Conservation (phyloP, 2,113 vertebrate genomes). For the Dasyprocta punctata region DNA sequence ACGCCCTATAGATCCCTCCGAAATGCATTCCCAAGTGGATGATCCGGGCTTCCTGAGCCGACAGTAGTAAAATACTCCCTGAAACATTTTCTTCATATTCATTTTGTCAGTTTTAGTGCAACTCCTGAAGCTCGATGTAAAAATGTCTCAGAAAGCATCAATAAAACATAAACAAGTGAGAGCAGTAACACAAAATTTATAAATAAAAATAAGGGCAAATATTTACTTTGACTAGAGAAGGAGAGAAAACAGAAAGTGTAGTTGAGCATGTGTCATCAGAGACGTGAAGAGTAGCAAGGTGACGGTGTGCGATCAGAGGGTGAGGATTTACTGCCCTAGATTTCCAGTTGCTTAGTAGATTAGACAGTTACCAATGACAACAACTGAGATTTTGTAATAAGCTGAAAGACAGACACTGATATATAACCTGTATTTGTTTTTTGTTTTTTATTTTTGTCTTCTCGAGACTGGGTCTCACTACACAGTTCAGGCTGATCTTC, state of each 20-base stretch:
- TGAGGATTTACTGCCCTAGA: accelerated
- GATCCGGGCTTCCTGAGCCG: neutral
- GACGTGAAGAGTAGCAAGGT: accelerated
- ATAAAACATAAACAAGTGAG: neutral
- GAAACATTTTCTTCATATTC: neutral
- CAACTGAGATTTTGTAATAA: neutral
- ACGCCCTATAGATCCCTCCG: neutral
- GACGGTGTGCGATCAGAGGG: accelerated
- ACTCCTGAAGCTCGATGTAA: neutral
- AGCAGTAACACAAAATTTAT: neutral
- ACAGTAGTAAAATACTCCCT: neutral
- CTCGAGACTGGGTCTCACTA: too few relatives aligned
- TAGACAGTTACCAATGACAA: too few relatives aligned
- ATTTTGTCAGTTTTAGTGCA: neutral
- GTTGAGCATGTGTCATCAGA: accelerated
- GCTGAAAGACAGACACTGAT: accelerated
- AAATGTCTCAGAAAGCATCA: neutral
- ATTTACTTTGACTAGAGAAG: neutral
- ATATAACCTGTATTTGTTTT: too few relatives aligned
- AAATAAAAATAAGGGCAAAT: neutral
- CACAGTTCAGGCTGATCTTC: too few relatives aligned
- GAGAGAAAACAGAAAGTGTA: neutral
- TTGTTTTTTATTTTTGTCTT: too few relatives aligned
- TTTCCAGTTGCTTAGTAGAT: accelerated
- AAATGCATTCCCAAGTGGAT: neutral